Conservation (phyloP, 2,113 vertebrate genomes). For the Agapornis roseicollis region DNA sequence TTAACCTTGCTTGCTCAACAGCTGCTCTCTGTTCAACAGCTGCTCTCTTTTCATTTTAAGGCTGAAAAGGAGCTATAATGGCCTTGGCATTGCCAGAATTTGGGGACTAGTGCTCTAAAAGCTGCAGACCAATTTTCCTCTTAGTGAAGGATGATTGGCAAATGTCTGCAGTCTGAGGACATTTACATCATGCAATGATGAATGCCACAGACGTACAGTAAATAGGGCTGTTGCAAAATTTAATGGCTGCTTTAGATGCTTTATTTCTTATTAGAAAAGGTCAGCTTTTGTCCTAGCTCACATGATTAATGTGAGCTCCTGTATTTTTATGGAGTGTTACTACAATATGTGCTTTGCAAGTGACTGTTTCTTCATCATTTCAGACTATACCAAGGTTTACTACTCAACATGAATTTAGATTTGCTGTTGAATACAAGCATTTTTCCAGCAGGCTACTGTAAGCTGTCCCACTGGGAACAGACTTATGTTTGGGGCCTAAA, state of each 20-base stretch:
- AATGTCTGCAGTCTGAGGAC: constrained; percentile 33
- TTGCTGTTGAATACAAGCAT: constrained; percentile 48
- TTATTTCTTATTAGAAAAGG: constrained; percentile 75
- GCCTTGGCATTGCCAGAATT: constrained; percentile 41
- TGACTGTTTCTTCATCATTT: constrained; percentile 62
- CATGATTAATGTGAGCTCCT: constrained; percentile 68
- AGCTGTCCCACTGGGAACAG: constrained; percentile 23
- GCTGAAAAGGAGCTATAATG: constrained; percentile 46
- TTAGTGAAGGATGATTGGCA: constrained; percentile 61
- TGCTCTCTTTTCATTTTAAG: constrained; percentile 62
- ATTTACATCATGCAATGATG: constrained; percentile 53
- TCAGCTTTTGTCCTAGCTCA: constrained; percentile 67
- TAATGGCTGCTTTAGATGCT: constrained; percentile 69
- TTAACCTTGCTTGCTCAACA: constrained; percentile 71
- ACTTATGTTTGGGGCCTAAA: constrained; percentile 38
- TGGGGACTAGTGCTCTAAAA: constrained; percentile 12
- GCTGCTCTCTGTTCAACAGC: constrained; percentile 67
- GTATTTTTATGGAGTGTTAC: constrained; percentile 65
- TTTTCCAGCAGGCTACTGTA: constrained; percentile 52
- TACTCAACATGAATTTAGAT: constrained; percentile 62
- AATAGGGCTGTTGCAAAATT: constrained; percentile 42
- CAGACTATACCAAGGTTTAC: constrained; percentile 47
- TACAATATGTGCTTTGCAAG: constrained; percentile 56
- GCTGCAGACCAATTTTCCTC: constrained; percentile 30
- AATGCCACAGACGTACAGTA: constrained; percentile 61